Percentiles rank a stretch among this genome's conserved stretches.
phyloP scores from a whole-genome alignment of 2,797 vertebrate genomes.

The Coilia nasus region DNA sequence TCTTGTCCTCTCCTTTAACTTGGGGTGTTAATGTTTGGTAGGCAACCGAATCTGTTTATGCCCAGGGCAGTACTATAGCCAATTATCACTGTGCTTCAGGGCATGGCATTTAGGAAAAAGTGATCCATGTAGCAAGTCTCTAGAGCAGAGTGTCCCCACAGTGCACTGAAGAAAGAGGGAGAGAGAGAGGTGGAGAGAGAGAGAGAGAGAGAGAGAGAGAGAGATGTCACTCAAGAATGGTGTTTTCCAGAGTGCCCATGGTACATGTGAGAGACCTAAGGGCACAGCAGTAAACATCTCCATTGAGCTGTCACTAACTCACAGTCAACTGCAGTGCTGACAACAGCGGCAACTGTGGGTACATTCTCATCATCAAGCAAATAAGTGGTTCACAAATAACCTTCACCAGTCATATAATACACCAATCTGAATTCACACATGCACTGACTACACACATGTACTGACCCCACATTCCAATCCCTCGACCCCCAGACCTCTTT shows the following conservation, averaged over 20 bases:
- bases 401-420: too few species aligned
- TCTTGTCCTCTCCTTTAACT: neutral
- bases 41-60: conserved; percentile 28
- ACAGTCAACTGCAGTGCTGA: conserved; percentile 39
- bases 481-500: too few species aligned
- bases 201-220: neutral
- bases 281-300: conserved; percentile 48
- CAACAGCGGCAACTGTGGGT: neutral
- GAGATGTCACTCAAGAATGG: conserved; percentile 13
- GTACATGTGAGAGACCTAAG: conserved; percentile 35
- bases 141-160: conserved; percentile 4
- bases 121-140: conserved; percentile 7
- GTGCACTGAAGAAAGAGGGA: neutral
- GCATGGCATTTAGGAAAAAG: conserved; percentile 40
- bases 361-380: neutral
- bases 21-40: conserved; percentile 18
- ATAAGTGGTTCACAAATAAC: neutral
- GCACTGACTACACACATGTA: too few species aligned
- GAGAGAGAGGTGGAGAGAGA: conserved; percentile 1
- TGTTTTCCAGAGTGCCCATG: conserved; percentile 38
- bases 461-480: too few species aligned
- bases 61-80: conserved; percentile 22
- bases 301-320: conserved; percentile 52
- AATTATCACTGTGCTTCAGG: conserved; percentile 34
- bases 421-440: too few species aligned